Evolutionary conservation across 2,797 vertebrate genomes (phyloP).

Genomic region (Arnoldichthys spilopterus): DNA sequence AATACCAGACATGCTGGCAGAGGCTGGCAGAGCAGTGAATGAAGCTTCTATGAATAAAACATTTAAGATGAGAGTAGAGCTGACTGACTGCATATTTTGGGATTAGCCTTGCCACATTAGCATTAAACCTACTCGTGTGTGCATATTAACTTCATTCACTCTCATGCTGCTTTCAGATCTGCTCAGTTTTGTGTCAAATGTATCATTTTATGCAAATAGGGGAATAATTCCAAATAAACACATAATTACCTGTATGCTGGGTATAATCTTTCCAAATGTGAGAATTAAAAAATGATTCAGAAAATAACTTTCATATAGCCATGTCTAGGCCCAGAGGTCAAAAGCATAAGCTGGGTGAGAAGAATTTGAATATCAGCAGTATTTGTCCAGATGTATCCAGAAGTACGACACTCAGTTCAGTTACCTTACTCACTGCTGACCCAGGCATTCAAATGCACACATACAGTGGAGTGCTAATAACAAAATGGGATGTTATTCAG

Average conservation of each 20-base stretch:
- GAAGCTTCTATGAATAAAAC: constrained; percentile 11
- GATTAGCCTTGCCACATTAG: constrained; percentile 5
- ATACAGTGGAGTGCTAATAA: background rate
- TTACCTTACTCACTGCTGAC: background rate
- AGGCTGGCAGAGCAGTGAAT: constrained; percentile 1
- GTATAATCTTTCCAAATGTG: constrained; percentile 4
- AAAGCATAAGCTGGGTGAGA: background rate
- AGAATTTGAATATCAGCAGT: background rate
- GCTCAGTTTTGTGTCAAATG: constrained; percentile 67
- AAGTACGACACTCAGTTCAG: background rate
- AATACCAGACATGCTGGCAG: constrained; percentile 7
- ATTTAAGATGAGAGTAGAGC: background rate
- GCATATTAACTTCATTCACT: background rate
- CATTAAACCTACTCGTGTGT: background rate
- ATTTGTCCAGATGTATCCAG: background rate
- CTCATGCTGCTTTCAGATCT: constrained; percentile 20
- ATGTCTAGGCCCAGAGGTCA: background rate
- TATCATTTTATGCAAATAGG: constrained; percentile 62
- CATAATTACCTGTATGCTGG: constrained; percentile 65
- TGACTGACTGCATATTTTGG: background rate
- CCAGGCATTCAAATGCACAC: background rate
- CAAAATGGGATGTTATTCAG: too few species aligned
- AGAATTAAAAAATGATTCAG: background rate
- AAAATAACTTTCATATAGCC: background rate
- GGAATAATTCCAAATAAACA: constrained; percentile 68